phyloP scores from a whole-genome alignment of 2,113 vertebrate species.

The Nesogale talazaci region DNA sequence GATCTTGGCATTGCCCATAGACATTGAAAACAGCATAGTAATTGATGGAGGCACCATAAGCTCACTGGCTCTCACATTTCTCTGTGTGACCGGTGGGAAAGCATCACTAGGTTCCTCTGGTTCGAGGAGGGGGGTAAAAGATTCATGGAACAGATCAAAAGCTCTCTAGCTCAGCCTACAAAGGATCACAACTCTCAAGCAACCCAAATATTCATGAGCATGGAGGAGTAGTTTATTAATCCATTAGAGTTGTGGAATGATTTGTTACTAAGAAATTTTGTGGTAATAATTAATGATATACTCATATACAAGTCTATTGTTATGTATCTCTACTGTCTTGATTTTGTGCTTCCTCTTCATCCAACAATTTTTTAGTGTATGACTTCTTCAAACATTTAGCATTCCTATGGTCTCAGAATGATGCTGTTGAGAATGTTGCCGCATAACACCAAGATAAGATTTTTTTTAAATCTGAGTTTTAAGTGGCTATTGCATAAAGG shows the following conservation, averaged over 20 bases:
- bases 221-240: not conserved
- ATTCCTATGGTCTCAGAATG: too few species aligned
- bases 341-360: conserved; percentile 13
- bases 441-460: too few species aligned
- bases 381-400: not conserved
- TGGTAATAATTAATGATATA: not conserved
- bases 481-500: conserved; percentile 21
- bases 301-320: not conserved
- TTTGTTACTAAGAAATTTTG: conserved; percentile 12
- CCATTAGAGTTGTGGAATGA: not conserved
- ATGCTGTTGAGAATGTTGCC: too few species aligned
- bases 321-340: not conserved
- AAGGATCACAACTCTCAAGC: not conserved
- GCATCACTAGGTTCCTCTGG: not conserved
- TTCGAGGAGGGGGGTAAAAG: not conserved
- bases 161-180: not conserved
- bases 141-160: not conserved
- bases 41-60: not conserved
- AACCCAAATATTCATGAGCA: not conserved
- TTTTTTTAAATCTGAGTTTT: not conserved
- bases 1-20: too few species aligned
- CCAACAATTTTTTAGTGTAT: not conserved
- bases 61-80: not conserved
- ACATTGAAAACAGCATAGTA: not conserved
- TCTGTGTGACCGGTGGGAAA: not conserved